Base-by-base conservation (phyloP, 2,888 invertebrate species). In the Yponomeuta evonymella region DNA sequence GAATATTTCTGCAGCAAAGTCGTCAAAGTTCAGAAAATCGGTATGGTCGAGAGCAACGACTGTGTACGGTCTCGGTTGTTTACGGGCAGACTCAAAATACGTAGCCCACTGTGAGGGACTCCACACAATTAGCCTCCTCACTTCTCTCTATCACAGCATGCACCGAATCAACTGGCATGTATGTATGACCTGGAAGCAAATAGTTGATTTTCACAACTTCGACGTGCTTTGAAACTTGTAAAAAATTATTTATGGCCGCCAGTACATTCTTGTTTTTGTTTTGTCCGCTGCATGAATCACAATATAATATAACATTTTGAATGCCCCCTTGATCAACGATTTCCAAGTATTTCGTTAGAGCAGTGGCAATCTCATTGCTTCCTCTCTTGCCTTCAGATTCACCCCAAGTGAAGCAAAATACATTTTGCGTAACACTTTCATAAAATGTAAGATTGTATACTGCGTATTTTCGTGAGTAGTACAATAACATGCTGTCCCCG, bases 101-200 rank as follows among this genome's bases (percentile, higher is more conserved):
- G 73, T 75, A 36, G 73, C 72, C 77, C 78, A 78, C 73, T 79
- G 76, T 2, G 77, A 77, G 51, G 78, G 77, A 51, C 74, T 74
- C 75, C 75, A 76, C 48, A 78, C 73, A 70, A 73, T 76, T 62
- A 74, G 71, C 70, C 74, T 77, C 70, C 66, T 72, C 12, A 75
- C 74, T 71, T 62, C 74, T 70, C 69, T 79, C 77, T 30, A 78
- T 78, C n/a, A 74, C 72, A 67, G 76, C 74, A 71, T 76, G 76
- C 72, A 76, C 73, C 29, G 70, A 72, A 71, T 79, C 79, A 2
- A 79, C 79, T 10, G 79, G 78, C 81, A 81, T 81, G 66, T 78
- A 77, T 43, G 78, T 78, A 51, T 81, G 80, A 10, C 80, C 80
- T 1, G 78, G 74, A n/a, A 81, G 71, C 33, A 82, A 72, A 70